Percentiles rank a stretch among this genome's conserved stretches.
phyloP scores from a whole-genome alignment of 1,140 invertebrate genomes.

The Plutomurus gul region DNA sequence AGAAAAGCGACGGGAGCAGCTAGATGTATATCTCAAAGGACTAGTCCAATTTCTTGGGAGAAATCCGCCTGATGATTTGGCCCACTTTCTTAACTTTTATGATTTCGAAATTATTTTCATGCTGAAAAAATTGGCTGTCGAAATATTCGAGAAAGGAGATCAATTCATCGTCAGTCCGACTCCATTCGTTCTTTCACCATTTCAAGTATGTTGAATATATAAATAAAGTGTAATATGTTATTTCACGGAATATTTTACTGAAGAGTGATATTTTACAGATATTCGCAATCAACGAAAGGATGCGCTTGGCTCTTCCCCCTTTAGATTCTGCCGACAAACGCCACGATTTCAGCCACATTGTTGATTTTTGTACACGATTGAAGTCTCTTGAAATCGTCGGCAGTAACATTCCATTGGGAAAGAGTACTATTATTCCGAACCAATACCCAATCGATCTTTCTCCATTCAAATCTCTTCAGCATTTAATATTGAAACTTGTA shows the following conservation, averaged over 20 bases:
- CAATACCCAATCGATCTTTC: conserved; percentile 77
- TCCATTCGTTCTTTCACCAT: conserved; percentile 68
- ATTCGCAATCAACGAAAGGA: conserved; percentile 81
- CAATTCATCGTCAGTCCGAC: conserved; percentile 64
- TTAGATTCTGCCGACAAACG: conserved; percentile 69
- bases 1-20: conserved; percentile 74
- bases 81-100: conserved; percentile 78
- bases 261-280: conserved; percentile 63
- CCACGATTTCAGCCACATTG: conserved; percentile 84
- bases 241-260: neutral
- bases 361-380: conserved; percentile 83
- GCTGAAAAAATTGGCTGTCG: conserved; percentile 74
- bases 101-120: conserved; percentile 81
- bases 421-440: conserved; percentile 82
- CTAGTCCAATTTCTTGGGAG: conserved; percentile 73
- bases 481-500: conserved; percentile 48
- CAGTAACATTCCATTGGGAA: conserved; percentile 66
- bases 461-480: conserved; percentile 73
- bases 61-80: conserved; percentile 68
- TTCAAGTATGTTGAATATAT: conserved; percentile 66
- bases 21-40: conserved; percentile 81
- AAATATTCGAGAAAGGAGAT: conserved; percentile 73
- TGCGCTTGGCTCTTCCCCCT: conserved; percentile 81
- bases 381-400: conserved; percentile 71
- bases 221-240: neutral